These are phyloP conservation scores for Carcina quercana DNA, from an alignment of 2,888 invertebrate species.

Conservation along the genomic window DNA sequence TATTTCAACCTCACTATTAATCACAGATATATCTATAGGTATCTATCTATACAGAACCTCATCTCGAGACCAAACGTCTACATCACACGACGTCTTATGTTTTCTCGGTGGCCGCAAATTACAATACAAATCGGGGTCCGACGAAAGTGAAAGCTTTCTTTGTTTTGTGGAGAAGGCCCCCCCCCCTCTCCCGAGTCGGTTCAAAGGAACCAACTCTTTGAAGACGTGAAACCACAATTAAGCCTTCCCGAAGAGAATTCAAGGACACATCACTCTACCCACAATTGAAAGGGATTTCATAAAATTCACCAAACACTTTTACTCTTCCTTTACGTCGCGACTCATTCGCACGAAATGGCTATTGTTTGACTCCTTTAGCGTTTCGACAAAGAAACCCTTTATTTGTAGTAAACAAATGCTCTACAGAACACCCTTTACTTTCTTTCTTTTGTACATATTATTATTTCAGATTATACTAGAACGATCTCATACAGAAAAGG, in stretches of 20 bases:
- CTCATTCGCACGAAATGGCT: slow-evolving; percentile 41
- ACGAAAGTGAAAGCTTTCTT: slow-evolving; percentile 51
- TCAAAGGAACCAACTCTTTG: slow-evolving; percentile 68
- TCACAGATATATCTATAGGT: too few relatives aligned
- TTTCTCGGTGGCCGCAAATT: slow-evolving; percentile 13
- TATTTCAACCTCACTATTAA: too few relatives aligned
- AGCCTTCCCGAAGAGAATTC: slow-evolving; percentile 62
- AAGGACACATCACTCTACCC: slow-evolving; percentile 58
- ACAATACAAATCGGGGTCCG: slow-evolving; percentile 23
- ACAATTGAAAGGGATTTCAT: slow-evolving; percentile 51
- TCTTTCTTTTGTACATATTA: too few relatives aligned
- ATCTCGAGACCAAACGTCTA: too few relatives aligned
- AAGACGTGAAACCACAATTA: slow-evolving; percentile 67
- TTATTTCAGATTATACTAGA: too few relatives aligned
- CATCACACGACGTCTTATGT: too few relatives aligned
- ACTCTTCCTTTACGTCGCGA: slow-evolving; percentile 48
- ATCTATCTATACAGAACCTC: too few relatives aligned
- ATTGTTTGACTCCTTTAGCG: slow-evolving; percentile 42
- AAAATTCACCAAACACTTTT: slow-evolving; percentile 49
- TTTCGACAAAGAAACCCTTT: slow-evolving; percentile 40
- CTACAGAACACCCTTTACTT: slow-evolving; percentile 7
- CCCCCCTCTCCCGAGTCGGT: slow-evolving; percentile 29
- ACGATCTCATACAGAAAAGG: too few relatives aligned
- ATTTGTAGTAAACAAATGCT: slow-evolving; percentile 21
- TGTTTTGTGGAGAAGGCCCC: slow-evolving; percentile 40